Evolutionary conservation across 2,888 invertebrate genomes (phyloP).

Genomic region (Lithophane leautieri): DNA sequence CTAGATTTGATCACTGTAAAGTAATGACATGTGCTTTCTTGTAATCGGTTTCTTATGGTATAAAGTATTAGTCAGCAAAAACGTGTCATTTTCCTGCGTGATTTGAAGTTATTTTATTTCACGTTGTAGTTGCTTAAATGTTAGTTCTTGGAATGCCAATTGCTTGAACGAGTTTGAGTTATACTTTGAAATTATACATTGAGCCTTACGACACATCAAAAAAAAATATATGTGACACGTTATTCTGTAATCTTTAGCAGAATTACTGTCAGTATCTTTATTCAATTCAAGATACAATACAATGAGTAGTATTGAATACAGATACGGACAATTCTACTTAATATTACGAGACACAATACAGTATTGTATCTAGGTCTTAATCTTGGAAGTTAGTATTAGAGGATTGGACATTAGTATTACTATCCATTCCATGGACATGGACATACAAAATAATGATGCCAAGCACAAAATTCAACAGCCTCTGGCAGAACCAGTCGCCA

Average conservation of each 20-base stretch:
- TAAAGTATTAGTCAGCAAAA: conserved; percentile 54
- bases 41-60: conserved; percentile 55
- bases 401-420: not conserved
- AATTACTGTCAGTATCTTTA: not conserved
- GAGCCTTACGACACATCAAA: not conserved
- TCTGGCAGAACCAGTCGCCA: not conserved
- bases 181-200: not conserved
- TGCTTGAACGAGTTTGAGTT: conserved; percentile 15
- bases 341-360: not conserved
- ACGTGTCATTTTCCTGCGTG: conserved; percentile 38
- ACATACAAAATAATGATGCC: not conserved
- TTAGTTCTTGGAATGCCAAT: conserved; percentile 23
- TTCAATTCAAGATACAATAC: not conserved
- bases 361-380: not conserved
- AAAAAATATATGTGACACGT: not conserved
- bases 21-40: conserved; percentile 59
- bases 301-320: not conserved
- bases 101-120: conserved; percentile 26
- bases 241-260: not conserved
- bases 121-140: conserved; percentile 7
- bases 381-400: not conserved
- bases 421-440: not conserved
- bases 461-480: not conserved
- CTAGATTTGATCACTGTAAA: conserved; percentile 52
- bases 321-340: not conserved